A percentile compares a stretch with the other conserved stretches of the same genome.
Evolutionary conservation across 2,113 vertebrate genomes (phyloP).

Genomic region (Rafetus swinhoei): DNA sequence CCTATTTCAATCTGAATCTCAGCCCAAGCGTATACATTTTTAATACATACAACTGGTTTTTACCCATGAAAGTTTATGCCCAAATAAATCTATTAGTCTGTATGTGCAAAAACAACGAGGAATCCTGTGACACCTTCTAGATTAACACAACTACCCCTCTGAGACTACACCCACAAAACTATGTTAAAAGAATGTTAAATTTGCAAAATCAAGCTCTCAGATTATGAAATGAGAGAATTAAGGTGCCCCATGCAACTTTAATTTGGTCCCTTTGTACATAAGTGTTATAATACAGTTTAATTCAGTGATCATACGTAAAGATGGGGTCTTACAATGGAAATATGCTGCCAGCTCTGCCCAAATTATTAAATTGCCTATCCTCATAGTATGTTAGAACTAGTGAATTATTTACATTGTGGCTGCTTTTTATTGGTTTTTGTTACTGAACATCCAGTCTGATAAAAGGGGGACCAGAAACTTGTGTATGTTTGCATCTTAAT

Average conservation of each 20-base stretch:
- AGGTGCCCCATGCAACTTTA: background rate
- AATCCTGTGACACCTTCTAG: no score
- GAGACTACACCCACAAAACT: background rate
- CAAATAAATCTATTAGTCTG: no score
- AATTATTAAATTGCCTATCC: background rate
- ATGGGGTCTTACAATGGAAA: background rate
- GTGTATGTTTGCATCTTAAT: background rate
- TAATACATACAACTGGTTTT: no score
- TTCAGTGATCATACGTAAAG: background rate
- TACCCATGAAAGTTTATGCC: no score
- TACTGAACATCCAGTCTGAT: background rate
- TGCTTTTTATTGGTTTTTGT: background rate
- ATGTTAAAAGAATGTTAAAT: background rate
- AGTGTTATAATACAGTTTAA: background rate
- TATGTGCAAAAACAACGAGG: no score
- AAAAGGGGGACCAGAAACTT: background rate
- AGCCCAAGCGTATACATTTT: no score
- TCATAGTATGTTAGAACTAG: background rate
- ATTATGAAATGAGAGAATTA: background rate
- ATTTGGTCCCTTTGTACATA: rapidly evolving
- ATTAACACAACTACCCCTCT: no score
- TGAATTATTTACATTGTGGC: background rate
- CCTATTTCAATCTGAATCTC: no score
- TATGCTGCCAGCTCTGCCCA: background rate
- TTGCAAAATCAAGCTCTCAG: background rate